Evolutionary conservation across 2,888 invertebrate species (phyloP), one percentile per base, ranked within the genome.

Genomic region (Vannuccia rotundouncinata): DNA sequence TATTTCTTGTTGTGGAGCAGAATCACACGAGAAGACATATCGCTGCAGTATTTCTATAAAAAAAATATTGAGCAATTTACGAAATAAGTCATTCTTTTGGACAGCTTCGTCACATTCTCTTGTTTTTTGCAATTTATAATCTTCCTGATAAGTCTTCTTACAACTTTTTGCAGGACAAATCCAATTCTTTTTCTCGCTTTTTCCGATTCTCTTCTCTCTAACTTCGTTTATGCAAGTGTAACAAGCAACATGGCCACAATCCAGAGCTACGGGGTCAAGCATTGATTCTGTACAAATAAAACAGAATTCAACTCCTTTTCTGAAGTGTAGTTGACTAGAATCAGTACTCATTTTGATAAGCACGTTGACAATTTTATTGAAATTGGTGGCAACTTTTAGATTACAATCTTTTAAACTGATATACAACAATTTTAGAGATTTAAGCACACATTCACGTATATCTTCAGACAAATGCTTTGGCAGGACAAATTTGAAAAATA

Each of bases 11-110:
- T 66, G 22, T 5, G 66, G 66, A 13, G 66, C 5, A 22, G 22
- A 66, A n/a, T 66, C 25, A 22, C 25, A 17, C 2, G 66, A 22
- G 22, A 66, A 66, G 25, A 66, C 25, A 66, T 66, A 66, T n/a
- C 22, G 66, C 25, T 66, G 66, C 13, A 66, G 66, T 22, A 66
- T 66, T 66, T 66, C 66, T 17, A 66, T 66, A 66, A 66, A 66
- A 66, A 66, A 66, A 5, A 66, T 66, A 22, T 66, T 66, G 10
- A 66, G 10, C 13, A 5, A 2, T 22, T 66, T 66, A 22, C 22
- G 10, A 66, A 66, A 66, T n/a, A 22, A 5, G 10, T 66, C 25
- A 22, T 66, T 5, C 2, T 22, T 66, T 13, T 22, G 5, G 5
- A 66, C 66, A 66, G 2, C 25, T 22, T 66, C 66, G 2, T 13